phyloP scores from a whole-genome alignment of 2,888 invertebrate species.

The Temnothorax unifasciatus region DNA sequence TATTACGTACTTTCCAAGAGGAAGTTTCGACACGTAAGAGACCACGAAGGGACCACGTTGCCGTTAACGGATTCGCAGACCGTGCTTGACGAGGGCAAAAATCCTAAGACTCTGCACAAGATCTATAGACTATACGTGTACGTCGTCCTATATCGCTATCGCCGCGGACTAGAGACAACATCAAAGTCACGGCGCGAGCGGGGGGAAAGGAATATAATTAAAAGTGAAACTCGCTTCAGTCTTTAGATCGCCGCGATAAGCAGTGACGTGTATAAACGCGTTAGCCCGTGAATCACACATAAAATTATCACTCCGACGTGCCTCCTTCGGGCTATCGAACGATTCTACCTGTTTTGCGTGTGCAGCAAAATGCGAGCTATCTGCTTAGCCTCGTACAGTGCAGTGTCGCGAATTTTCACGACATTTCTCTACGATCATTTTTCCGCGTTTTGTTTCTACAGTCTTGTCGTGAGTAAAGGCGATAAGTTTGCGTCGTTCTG shows the following conservation, averaged over 20 bases:
- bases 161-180: neutral
- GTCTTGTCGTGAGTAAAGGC: neutral
- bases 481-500: neutral
- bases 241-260: conserved; percentile 29
- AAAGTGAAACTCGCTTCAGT: conserved; percentile 35
- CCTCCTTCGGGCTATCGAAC: neutral
- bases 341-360: neutral
- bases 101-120: neutral
- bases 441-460: neutral
- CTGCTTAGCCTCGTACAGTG: neutral
- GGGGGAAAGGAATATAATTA: conserved; percentile 23
- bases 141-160: conserved; percentile 2
- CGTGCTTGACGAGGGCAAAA: neutral
- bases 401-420: neutral
- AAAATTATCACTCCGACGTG: conserved; percentile 22
- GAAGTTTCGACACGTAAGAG: conserved; percentile 53
- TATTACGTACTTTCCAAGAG: conserved; percentile 55
- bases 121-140: neutral
- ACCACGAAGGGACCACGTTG: conserved; percentile 42
- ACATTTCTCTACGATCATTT: neutral
- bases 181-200: neutral
- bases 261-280: conserved; percentile 15
- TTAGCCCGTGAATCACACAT: conserved; percentile 34
- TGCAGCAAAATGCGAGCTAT: neutral
- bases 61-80: conserved; percentile 28